Evolutionary conservation across 2,888 invertebrate genomes (phyloP), one percentile per base, ranked within the genome.

Genomic region (Cheilosia pagana): DNA sequence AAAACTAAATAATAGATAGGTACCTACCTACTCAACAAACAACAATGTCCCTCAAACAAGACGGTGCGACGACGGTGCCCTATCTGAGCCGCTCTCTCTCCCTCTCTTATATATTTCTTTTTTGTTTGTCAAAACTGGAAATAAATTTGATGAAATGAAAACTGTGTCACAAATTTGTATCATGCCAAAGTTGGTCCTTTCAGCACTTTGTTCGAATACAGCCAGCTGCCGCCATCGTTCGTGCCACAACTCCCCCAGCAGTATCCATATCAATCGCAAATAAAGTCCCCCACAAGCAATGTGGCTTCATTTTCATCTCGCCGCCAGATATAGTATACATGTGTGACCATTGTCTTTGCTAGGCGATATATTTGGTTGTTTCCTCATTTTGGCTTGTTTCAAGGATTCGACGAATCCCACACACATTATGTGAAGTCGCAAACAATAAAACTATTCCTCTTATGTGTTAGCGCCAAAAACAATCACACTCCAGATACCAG

Each of bases 251-350:
- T 75, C 14, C 50, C 31, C 43, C 41, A 67, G 59, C 67, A 59
- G 50, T 67, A 75, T 75, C 76, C 53, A 43, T 76, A 76, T 76
- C 67, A 68, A 52, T 68, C 67, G 35, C 67, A 76, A 76, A 76
- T 76, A 76, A 76, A 60, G 43, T n/a, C 28, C 19, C 43, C 16
- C 25, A 53, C 52, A 43, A 53, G 52, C 76, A 53, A 60, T 76
- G 59, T 67, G 52, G 52, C 52, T 75, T 50, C 39, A 48, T 63
- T 63, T 39, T 74, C 57, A 25, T 63, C 19, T 65, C 31, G 3
- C 8, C 28, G 1, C 50, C 39, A 48, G 12, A n/a, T 1, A 2
- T 16, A 19, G 7, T 45, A 45, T 19, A 16, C 19, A 50, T 60
- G 28, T 67, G 59, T 45, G 53, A 16, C 43, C 57, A 52, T 76